A percentile compares a stretch with the other conserved stretches of the same genome.
phyloP scores from a whole-genome alignment of 2,797 vertebrate genomes.

The Pogonophryne albipinna region DNA sequence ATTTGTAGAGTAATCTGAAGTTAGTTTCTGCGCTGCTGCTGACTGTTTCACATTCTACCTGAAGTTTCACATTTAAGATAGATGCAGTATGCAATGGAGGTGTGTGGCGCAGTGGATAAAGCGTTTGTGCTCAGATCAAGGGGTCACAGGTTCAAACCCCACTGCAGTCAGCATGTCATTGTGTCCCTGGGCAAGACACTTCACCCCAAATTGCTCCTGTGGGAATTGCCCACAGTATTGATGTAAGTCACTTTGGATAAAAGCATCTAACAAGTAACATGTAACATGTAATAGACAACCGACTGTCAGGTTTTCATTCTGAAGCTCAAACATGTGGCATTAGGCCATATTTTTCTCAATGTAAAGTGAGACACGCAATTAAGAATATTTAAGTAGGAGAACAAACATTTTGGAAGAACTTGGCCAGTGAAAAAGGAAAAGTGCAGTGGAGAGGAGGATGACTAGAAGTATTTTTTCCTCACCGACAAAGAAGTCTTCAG shows the following conservation, averaged over 20 bases:
- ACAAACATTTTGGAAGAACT: constrained; percentile 8
- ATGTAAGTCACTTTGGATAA: no score
- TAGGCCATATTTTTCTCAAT: not conserved
- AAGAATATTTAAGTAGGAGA: constrained; percentile 28
- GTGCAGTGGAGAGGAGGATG: not conserved
- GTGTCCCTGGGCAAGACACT: no score
- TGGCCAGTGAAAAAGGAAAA: constrained; percentile 7
- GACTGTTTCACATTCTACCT: constrained; percentile 29
- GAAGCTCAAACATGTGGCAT: constrained; percentile 28
- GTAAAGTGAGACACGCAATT: not conserved
- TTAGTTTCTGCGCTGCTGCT: constrained; percentile 50
- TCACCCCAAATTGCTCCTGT: no score
- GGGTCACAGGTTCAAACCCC: no score
- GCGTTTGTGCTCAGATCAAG: no score
- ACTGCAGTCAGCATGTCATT: no score
- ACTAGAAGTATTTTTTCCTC: not conserved
- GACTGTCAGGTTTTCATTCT: constrained; percentile 13
- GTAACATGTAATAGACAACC: constrained; percentile 9
- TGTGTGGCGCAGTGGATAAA: no score
- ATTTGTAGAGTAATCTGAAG: constrained; percentile 61
- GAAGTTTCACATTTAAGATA: constrained; percentile 38
- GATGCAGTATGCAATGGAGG: constrained; percentile 16
- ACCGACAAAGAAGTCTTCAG: no score
- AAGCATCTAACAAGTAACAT: no score
- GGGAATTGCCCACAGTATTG: no score